Evolutionary conservation across 2,797 vertebrate genomes (phyloP), one percentile per base, ranked within the genome.

Genomic region (Amblyopsis hoosieri): DNA sequence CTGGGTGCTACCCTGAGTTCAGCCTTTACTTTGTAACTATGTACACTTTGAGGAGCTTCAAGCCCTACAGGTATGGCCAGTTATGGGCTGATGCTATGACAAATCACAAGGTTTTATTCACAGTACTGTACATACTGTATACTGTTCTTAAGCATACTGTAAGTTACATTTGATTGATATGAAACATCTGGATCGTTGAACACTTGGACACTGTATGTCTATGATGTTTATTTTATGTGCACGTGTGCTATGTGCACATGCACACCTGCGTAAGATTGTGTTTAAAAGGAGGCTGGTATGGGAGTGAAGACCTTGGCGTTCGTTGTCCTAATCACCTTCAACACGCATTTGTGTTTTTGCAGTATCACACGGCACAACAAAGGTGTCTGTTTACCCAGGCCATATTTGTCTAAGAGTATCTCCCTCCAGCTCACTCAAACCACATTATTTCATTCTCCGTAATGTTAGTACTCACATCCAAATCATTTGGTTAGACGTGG

Each of bases 271-370:
- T 77, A 74, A 57, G 57, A 66, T 37, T 71, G 72, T 4, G 7
- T 45, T 76, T 66, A 78, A 80, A 81, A 58, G 10, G 29, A 78
- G 71, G 55, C 79, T 80, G 87, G 87, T 86, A 87, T 70, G 74
- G 59, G 67, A 69, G 67, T 83, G 81, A 86, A 82, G 78, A 84
- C 87, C 77, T 85, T 88, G 87, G 85, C 87, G 83, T 89, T 88
- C 82, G 84, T 85, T 89, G 83, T 89, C 81, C 74, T 87, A 84
- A 89, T 88, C 81, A 71, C 83, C 72, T 72, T 55, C 53, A 15
- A 85, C 84, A 85, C 73, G 80, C 78, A 72, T 71, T 72, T 83
- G 62, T 85, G 80, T 84, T 85, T 87, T 84, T 74, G 81, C 77
- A 69, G 75, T 84, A 89, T 85, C 82, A 65, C 64, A 51, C 52